Evolutionary conservation across 2,888 invertebrate species (phyloP).

Genomic region (Tachina fera): DNA sequence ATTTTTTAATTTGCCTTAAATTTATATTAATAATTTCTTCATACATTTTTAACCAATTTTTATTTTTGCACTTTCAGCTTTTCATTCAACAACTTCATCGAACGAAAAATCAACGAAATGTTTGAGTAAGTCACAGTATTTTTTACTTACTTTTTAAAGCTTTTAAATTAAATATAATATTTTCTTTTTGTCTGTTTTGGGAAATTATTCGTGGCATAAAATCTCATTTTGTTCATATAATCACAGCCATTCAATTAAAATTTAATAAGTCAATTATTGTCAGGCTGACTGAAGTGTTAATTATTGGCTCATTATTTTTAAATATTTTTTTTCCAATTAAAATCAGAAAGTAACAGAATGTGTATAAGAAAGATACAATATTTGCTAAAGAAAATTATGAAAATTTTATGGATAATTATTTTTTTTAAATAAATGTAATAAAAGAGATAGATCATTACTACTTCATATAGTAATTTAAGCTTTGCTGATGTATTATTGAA

Average conservation of each 20-base stretch:
- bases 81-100: not conserved
- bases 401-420: not conserved
- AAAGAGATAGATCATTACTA: no score
- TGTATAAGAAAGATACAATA: not conserved
- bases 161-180: not conserved
- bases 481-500: no score
- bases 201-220: not conserved
- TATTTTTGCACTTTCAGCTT: not conserved
- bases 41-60: not conserved
- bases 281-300: constrained; percentile 8
- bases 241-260: constrained; percentile 35
- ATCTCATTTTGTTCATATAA: constrained; percentile 33
- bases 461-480: no score
- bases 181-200: not conserved
- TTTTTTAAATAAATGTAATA: no score
- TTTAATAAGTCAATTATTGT: constrained; percentile 43
- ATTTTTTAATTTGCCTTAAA: no score
- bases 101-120: not conserved
- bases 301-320: constrained; percentile 40
- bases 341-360: not conserved
- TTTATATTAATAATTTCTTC: no score
- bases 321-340: constrained; percentile 19
- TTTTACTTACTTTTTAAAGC: not conserved
- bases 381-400: not conserved
- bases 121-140: not conserved